Percentiles rank a stretch among this genome's conserved stretches.
phyloP scores from a whole-genome alignment of 2,113 vertebrate species.

The Nematolebias whitei region DNA sequence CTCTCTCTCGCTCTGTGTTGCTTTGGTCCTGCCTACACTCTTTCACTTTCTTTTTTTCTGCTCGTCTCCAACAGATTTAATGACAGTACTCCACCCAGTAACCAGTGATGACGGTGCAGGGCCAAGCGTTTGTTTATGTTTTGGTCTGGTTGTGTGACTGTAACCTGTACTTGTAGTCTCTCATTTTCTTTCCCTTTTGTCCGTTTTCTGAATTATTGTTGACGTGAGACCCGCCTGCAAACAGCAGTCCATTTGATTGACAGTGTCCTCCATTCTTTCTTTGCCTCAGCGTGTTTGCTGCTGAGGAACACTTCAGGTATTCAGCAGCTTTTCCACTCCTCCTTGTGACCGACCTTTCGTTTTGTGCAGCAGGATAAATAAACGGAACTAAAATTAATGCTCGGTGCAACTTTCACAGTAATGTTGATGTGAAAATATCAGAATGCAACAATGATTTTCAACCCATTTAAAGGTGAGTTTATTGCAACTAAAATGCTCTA shows the following conservation, averaged over 20 bases:
- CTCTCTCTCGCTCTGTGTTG: conserved; percentile 25
- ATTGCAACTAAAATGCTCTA: too few species aligned
- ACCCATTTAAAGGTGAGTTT: too few species aligned
- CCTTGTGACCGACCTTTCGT: conserved; percentile 22
- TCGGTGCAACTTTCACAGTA: background rate
- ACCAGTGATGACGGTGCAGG: conserved; percentile 71
- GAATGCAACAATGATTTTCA: background rate
- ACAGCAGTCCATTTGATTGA: background rate
- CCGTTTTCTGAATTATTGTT: background rate
- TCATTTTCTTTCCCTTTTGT: background rate
- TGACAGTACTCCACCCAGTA: conserved; percentile 76
- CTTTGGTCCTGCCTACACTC: conserved; percentile 32
- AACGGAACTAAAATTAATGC: conserved; percentile 4
- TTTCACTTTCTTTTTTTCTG: conserved; percentile 57
- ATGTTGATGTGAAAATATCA: background rate
- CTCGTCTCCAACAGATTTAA: conserved; percentile 63
- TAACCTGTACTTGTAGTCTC: conserved; percentile 15
- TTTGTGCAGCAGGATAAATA: background rate
- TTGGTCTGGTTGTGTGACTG: conserved; percentile 13
- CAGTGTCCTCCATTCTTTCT: conserved; percentile 22
- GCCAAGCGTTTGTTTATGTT: conserved; percentile 57
- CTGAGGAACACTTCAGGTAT: conserved; percentile 63
- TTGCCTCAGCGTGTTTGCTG: conserved; percentile 58
- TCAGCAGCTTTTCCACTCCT: conserved; percentile 31
- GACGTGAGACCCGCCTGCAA: background rate